phyloP scores from a whole-genome alignment of 2,888 invertebrate genomes.

The Phyto melanocephala region DNA sequence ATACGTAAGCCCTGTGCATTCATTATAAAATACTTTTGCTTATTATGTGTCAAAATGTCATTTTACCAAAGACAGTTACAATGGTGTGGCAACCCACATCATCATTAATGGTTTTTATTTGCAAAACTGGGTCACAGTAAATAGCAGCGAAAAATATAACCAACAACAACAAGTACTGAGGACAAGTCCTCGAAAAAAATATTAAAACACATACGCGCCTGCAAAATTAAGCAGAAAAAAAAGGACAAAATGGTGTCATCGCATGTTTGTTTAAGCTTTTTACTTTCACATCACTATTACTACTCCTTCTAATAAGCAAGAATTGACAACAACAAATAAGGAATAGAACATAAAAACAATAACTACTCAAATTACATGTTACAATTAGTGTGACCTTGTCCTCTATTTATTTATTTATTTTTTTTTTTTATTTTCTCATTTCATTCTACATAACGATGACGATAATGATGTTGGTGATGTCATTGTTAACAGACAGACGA shows the following conservation, averaged over 20 bases:
- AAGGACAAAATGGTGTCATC: conserved; percentile 44
- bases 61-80: background rate
- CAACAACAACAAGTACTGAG: background rate
- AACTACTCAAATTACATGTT: background rate
- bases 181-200: conserved; percentile 26
- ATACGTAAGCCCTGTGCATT: too few species aligned
- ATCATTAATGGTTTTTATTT: background rate
- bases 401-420: conserved; percentile 3
- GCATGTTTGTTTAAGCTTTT: conserved; percentile 49
- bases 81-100: conserved; percentile 5
- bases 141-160: background rate
- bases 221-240: conserved; percentile 6
- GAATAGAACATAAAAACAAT: background rate
- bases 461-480: background rate
- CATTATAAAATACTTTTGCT: background rate
- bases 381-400: conserved; percentile 34
- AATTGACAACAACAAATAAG: background rate
- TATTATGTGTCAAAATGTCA: conserved; percentile 39
- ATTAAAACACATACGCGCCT: conserved; percentile 36
- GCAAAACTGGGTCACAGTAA: conserved; percentile 50
- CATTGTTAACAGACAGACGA: conserved; percentile 81
- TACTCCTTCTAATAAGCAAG: background rate
- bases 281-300: conserved; percentile 6
- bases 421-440: background rate
- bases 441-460: background rate